Percentiles rank a stretch among this genome's conserved stretches.
Conservation (phyloP, 2,888 invertebrate species). For the Caenorhabditis drosophilae region DNA sequence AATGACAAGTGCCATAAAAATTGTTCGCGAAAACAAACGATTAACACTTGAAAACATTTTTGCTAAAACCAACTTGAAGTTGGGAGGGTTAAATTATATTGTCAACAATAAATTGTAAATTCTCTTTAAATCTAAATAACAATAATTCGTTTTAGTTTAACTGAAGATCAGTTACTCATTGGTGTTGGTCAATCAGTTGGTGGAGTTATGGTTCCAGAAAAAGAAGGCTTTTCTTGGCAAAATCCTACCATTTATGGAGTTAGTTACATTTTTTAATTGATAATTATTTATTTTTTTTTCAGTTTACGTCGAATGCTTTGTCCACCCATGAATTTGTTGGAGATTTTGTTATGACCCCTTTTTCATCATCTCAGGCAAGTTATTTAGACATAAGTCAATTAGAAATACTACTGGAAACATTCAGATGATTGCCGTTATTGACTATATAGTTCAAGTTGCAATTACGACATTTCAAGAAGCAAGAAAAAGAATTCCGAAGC, state of each 20-base stretch:
- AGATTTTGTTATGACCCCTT: slow-evolving; percentile 34
- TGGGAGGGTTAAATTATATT: slow-evolving; percentile 60
- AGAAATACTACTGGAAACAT: too few species aligned
- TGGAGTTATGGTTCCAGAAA: neutral
- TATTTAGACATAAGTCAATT: too few species aligned
- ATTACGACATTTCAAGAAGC: slow-evolving; percentile 3
- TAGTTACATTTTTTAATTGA: slow-evolving; percentile 5
- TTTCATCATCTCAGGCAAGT: neutral
- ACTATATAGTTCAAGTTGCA: slow-evolving; percentile 14
- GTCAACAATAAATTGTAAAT: too few species aligned
- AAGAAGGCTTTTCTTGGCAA: neutral
- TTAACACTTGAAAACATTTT: slow-evolving; percentile 58
- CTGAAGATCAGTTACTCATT: slow-evolving; percentile 24
- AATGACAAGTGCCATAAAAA: slow-evolving; percentile 8
- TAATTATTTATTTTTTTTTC: slow-evolving; percentile 1
- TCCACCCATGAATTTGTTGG: slow-evolving; percentile 43
- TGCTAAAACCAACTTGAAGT: slow-evolving; percentile 53
- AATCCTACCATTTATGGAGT: slow-evolving; percentile 47
- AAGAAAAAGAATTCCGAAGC: slow-evolving; percentile 26
- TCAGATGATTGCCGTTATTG: slow-evolving; percentile 12
- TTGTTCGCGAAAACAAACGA: slow-evolving; percentile 20
- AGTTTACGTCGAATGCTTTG: slow-evolving; percentile 47
- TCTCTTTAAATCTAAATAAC: too few species aligned
- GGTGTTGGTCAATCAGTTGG: slow-evolving; percentile 12
- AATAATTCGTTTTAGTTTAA: too few species aligned